These are phyloP conservation scores for Rhabdophis nuchalis DNA, from an alignment of 2,797 vertebrate genomes.

Conservation along the genomic window DNA sequence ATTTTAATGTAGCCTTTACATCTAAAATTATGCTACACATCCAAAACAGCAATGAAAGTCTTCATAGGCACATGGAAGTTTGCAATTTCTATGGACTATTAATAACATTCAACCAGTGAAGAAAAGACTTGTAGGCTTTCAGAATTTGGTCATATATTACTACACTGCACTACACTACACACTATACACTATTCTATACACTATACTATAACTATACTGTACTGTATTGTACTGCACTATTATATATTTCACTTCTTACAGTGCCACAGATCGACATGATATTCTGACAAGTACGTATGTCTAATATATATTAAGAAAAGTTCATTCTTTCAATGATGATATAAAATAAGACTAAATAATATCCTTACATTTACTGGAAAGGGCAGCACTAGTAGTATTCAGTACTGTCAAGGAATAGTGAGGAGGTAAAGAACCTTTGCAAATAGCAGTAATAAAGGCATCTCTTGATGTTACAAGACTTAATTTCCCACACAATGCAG, in stretches of 20 bases:
- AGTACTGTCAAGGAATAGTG: constrained; percentile 95
- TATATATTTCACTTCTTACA: background rate
- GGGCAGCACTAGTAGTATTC: constrained; percentile 78
- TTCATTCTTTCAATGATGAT: background rate
- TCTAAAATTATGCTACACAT: background rate
- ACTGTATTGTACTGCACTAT: too few species aligned
- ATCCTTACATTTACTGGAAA: constrained; percentile 87
- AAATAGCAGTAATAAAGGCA: constrained; percentile 97
- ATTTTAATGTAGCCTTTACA: background rate
- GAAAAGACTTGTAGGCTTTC: background rate
- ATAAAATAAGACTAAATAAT: background rate
- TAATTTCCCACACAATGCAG: constrained; percentile 91
- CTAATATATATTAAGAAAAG: constrained; percentile 3
- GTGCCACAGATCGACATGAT: background rate
- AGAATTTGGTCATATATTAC: background rate
- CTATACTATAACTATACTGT: too few species aligned
- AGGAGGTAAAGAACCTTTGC: constrained; percentile 95
- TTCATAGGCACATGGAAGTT: background rate
- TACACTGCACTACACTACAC: too few species aligned
- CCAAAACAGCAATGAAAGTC: background rate
- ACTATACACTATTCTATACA: too few species aligned
- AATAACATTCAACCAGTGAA: background rate
- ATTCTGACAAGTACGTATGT: background rate
- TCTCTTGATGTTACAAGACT: constrained; percentile 94
- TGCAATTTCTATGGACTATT: background rate